These are phyloP conservation scores for Cataglyphis albicans DNA, from an alignment of 2,888 invertebrate genomes.

Conservation along the genomic window DNA sequence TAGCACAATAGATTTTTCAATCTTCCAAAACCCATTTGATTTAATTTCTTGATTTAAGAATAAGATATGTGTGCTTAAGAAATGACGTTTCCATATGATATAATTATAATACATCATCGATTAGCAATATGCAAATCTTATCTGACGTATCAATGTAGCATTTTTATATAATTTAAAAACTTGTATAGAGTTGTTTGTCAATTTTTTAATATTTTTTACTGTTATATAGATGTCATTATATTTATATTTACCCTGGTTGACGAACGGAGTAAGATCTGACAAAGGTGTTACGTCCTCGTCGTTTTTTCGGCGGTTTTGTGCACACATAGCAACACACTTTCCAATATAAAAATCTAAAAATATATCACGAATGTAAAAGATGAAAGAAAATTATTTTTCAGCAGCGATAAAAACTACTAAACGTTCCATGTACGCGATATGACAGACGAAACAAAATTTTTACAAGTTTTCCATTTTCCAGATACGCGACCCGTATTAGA, in stretches of 20 bases:
- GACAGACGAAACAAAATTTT: background rate
- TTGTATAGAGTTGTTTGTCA: background rate
- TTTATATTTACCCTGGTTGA: conserved; percentile 79
- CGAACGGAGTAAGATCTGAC: conserved; percentile 84
- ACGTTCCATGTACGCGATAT: background rate
- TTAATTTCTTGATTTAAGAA: background rate
- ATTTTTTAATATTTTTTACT: background rate
- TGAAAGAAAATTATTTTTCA: background rate
- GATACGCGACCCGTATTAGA: background rate
- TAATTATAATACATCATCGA: background rate
- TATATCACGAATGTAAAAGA: background rate
- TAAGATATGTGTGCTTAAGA: background rate
- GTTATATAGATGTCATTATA: background rate
- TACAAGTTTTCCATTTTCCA: conserved; percentile 10
- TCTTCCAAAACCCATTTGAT: background rate
- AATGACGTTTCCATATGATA: background rate
- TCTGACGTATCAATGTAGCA: background rate
- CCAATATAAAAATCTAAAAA: conserved; percentile 94
- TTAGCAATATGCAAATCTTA: background rate
- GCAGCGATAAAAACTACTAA: background rate
- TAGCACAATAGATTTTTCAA: background rate
- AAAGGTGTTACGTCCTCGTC: conserved; percentile 85
- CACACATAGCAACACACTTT: conserved; percentile 96
- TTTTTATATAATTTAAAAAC: background rate
- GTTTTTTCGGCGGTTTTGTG: conserved; percentile 91